These are phyloP conservation scores for Perizoma affinitatum DNA, from an alignment of 2,888 invertebrate genomes.

Conservation along the genomic window DNA sequence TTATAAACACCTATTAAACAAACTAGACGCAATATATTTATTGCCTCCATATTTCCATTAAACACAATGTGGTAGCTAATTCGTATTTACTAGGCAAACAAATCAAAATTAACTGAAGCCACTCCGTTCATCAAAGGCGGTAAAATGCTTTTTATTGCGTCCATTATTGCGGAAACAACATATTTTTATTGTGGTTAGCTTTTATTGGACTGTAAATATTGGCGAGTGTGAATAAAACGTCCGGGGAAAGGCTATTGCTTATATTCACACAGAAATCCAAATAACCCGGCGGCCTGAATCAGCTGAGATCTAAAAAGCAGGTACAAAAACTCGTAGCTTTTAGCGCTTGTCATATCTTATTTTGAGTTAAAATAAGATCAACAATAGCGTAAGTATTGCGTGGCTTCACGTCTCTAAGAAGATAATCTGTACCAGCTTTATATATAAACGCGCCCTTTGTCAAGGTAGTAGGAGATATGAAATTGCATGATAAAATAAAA, in stretches of 20 bases:
- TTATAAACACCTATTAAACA: constrained; percentile 29
- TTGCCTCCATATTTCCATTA: constrained; percentile 45
- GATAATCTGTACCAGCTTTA: constrained; percentile 4
- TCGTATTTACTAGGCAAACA: constrained; percentile 54
- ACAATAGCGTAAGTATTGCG: no score
- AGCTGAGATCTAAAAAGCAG: not conserved
- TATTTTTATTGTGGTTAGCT: constrained; percentile 55
- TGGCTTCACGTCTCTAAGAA: no score
- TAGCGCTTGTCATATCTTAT: no score
- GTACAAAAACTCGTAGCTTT: no score
- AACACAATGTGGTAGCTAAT: constrained; percentile 47
- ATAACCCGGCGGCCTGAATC: not conserved
- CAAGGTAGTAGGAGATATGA: constrained; percentile 30
- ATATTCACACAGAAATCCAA: constrained; percentile 27
- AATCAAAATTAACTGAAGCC: constrained; percentile 51
- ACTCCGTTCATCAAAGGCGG: constrained; percentile 47
- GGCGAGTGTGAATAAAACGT: constrained; percentile 51
- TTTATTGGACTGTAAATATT: constrained; percentile 58
- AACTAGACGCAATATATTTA: constrained; percentile 40
- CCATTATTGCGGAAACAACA: constrained; percentile 50
- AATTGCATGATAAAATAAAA: constrained; percentile 44
- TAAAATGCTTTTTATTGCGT: constrained; percentile 49
- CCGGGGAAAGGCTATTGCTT: constrained; percentile 40
- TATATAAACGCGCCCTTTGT: constrained; percentile 17
- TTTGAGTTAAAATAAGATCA: no score